These are phyloP conservation scores for Ceyx margarethae DNA, from an alignment of 2,113 vertebrate genomes.

Conservation along the genomic window DNA sequence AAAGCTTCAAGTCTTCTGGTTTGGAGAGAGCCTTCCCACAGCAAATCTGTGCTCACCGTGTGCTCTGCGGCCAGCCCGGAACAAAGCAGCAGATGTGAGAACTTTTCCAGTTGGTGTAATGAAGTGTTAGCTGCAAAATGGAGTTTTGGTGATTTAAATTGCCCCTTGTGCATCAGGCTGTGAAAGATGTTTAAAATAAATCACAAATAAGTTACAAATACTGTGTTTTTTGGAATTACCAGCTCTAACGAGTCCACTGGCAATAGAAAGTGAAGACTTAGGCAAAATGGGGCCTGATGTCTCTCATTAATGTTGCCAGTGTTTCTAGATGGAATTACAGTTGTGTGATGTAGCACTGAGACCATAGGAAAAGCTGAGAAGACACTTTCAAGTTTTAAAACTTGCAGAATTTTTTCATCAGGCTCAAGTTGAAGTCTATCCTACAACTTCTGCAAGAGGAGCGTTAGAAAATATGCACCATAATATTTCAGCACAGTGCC, in stretches of 20 bases:
- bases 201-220: slow-evolving; percentile 15
- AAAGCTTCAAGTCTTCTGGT: not conserved
- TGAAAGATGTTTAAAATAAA: slow-evolving; percentile 51
- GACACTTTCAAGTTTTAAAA: not conserved
- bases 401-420: not conserved
- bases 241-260: not conserved
- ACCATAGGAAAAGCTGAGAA: not conserved
- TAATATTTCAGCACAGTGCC: not conserved
- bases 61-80: not conserved
- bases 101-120: not conserved
- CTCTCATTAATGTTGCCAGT: not conserved
- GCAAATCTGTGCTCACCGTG: not conserved
- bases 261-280: not conserved
- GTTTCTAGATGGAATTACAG: not conserved
- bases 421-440: not conserved
- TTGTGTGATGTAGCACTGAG: not conserved
- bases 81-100: slow-evolving; percentile 22
- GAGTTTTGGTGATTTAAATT: not conserved
- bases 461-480: not conserved
- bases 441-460: not conserved
- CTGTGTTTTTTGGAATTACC: not conserved
- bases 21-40: not conserved
- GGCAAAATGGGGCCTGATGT: not conserved
- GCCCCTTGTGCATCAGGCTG: slow-evolving; percentile 24
- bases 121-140: slow-evolving; percentile 5